phyloP scores from a whole-genome alignment of 2,113 vertebrate species.

The Perognathus longimembris region DNA sequence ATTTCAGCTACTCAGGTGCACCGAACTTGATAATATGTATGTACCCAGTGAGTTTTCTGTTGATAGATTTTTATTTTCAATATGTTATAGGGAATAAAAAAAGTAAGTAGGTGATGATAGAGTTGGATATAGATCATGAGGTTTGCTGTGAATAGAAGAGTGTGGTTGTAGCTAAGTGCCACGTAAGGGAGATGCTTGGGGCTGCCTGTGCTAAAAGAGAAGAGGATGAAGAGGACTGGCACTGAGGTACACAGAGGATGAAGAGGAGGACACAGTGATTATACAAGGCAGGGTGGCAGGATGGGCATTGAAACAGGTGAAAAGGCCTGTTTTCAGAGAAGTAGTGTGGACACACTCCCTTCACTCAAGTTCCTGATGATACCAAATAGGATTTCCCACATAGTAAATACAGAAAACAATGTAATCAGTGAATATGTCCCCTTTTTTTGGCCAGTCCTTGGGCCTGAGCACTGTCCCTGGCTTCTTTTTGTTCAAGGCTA shows the following conservation, averaged over 20 bases:
- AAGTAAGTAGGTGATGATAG: neutral
- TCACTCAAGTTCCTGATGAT: neutral
- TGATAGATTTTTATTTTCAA: neutral
- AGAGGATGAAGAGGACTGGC: neutral
- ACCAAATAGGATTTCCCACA: neutral
- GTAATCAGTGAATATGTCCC: neutral
- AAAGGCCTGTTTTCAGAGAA: slow-evolving; percentile 18
- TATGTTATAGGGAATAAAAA: neutral
- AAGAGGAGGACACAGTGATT: neutral
- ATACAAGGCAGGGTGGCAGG: neutral
- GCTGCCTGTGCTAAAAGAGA: neutral
- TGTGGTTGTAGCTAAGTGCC: neutral
- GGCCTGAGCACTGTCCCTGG: no score
- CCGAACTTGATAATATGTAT: neutral
- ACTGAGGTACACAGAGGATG: neutral
- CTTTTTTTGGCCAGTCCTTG: no score
- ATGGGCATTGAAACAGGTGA: neutral
- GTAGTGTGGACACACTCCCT: neutral
- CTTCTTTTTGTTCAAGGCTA: no score
- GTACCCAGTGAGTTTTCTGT: neutral
- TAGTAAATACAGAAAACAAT: neutral
- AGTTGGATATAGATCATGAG: neutral
- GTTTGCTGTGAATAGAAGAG: neutral
- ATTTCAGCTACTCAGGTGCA: neutral
- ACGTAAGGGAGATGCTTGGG: neutral